Conservation (phyloP, 2,888 invertebrate genomes). For the Pristionchus fissidentatus region DNA sequence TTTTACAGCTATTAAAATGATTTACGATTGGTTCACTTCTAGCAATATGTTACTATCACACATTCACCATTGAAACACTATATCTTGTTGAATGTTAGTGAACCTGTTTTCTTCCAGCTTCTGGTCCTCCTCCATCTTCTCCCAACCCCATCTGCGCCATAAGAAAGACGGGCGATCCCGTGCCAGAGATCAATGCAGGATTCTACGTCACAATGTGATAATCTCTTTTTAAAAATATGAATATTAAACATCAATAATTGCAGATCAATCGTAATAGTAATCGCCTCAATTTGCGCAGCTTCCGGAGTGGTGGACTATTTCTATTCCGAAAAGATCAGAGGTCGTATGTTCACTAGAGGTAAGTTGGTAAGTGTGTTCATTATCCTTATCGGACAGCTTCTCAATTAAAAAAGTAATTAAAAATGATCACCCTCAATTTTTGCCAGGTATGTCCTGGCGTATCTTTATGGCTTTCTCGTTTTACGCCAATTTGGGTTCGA, state of each 20-base stretch:
- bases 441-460: not conserved
- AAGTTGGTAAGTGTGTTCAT: not conserved
- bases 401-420: not conserved
- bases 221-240: not conserved
- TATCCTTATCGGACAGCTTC: not conserved
- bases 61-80: no score
- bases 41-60: no score
- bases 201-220: slow-evolving; percentile 24
- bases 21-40: no score
- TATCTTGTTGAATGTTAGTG: no score
- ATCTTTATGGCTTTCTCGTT: slow-evolving; percentile 44
- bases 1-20: no score
- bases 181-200: not conserved
- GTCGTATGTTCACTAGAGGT: not conserved
- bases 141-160: not conserved
- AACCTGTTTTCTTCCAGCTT: slow-evolving; percentile 11
- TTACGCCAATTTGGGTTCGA: slow-evolving; percentile 19
- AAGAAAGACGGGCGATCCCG: not conserved
- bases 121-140: not conserved
- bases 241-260: not conserved
- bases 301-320: slow-evolving; percentile 4
- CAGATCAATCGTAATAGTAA: slow-evolving; percentile 2
- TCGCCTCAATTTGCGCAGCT: not conserved
- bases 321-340: not conserved
- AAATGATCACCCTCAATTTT: not conserved